These are phyloP conservation scores for Cichladusa arquata DNA, from an alignment of 2,113 vertebrate species.

Conservation along the genomic window DNA sequence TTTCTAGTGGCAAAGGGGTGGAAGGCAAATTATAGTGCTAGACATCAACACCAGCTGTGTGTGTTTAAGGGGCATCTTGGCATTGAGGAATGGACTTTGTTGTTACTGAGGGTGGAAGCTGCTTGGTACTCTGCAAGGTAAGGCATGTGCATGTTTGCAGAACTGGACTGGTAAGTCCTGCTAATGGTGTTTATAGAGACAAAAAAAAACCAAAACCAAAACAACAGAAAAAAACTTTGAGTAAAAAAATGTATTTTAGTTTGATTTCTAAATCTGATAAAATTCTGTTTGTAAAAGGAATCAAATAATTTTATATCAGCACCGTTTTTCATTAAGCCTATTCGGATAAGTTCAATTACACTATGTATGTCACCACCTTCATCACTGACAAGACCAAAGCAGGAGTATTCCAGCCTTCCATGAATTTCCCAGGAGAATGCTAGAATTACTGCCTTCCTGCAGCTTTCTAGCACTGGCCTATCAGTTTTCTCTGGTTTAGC, in stretches of 20 bases:
- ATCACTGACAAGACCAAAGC: neutral
- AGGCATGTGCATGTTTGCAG: neutral
- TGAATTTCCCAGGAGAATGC: neutral
- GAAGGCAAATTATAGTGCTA: neutral
- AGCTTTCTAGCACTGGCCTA: neutral
- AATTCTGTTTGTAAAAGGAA: neutral
- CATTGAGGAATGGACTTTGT: neutral
- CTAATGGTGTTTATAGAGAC: neutral
- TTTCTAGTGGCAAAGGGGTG: neutral
- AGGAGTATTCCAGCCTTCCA: neutral
- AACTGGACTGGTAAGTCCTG: neutral
- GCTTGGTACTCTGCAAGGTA: neutral
- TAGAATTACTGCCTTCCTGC: neutral
- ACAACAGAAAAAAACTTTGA: neutral
- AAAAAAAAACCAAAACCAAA: neutral
- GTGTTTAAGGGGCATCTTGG: neutral
- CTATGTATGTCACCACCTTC: neutral
- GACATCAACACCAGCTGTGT: neutral
- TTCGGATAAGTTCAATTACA: neutral
- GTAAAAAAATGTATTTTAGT: neutral
- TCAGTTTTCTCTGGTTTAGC: constrained; percentile 1
- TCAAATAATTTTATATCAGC: neutral
- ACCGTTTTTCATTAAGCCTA: neutral
- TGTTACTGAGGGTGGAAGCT: neutral
- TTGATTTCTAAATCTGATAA: neutral